Evolutionary conservation across 2,797 vertebrate genomes (phyloP).

Genomic region (Poecilia wingei): DNA sequence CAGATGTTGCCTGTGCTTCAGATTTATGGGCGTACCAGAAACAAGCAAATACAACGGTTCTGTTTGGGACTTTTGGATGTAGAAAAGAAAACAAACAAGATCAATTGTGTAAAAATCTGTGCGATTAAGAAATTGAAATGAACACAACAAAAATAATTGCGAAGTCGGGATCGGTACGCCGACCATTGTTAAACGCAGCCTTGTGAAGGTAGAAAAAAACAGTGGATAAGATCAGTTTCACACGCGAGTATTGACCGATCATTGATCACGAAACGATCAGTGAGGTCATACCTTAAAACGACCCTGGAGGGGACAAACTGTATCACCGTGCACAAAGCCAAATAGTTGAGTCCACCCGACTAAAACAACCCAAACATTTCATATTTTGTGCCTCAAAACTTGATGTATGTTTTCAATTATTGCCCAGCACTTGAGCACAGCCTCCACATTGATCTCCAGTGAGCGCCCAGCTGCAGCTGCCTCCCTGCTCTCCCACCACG

Average conservation of each 20-base stretch:
- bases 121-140: not conserved
- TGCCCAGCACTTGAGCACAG: constrained; percentile 21
- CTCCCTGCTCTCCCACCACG: constrained; percentile 8
- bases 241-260: no score
- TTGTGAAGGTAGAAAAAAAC: no score
- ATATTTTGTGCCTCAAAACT: not conserved
- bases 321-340: not conserved
- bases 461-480: constrained; percentile 7
- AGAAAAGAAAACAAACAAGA: not conserved
- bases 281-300: no score
- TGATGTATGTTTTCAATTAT: constrained; percentile 5
- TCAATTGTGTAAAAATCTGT: not conserved
- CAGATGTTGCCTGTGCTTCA: not conserved
- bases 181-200: no score
- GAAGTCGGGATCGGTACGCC: no score
- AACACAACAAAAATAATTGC: not conserved
- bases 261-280: no score
- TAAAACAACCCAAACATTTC: not conserved
- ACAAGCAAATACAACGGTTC: not conserved
- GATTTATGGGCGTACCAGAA: not conserved
- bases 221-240: no score
- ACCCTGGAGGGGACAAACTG: not conserved
- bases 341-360: not conserved
- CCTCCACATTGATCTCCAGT: constrained; percentile 20
- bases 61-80: not conserved